These are phyloP conservation scores for Willowsia nigromaculata DNA, from an alignment of 2,888 invertebrate genomes.

Conservation along the genomic window DNA sequence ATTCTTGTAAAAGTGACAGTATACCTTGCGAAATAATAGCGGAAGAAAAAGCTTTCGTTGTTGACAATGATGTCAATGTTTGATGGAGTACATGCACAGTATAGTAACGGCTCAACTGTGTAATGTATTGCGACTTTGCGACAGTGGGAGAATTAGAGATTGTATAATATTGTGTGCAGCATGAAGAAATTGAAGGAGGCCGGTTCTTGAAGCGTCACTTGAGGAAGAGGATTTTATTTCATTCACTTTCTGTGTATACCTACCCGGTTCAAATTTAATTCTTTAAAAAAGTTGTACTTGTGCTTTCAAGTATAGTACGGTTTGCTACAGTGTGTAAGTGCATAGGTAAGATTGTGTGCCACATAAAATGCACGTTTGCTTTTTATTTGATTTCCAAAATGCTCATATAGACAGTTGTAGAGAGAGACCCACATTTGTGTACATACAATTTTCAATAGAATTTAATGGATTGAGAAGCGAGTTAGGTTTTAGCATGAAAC, in stretches of 20 bases:
- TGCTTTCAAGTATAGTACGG: neutral
- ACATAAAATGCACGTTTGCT: neutral
- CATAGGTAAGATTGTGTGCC: neutral
- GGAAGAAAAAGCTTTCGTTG: neutral
- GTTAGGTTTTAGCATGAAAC: neutral
- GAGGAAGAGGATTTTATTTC: conserved; percentile 58
- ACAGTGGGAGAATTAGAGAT: neutral
- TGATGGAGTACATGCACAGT: neutral
- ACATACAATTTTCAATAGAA: neutral
- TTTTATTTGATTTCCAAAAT: neutral
- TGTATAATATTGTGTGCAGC: neutral
- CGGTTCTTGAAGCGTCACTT: conserved; percentile 43
- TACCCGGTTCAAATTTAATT: conserved; percentile 50
- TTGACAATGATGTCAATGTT: neutral
- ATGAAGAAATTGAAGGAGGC: neutral
- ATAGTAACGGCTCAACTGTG: neutral
- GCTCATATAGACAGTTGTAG: neutral
- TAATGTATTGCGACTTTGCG: conserved; percentile 11
- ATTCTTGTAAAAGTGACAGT: conserved; percentile 4
- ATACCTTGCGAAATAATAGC: neutral
- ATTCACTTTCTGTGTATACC: conserved; percentile 33
- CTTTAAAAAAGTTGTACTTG: conserved; percentile 8
- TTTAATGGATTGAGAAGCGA: conserved; percentile 41
- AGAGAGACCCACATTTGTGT: neutral
- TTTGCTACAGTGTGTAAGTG: neutral